Evolutionary conservation across 1,140 invertebrate species (phyloP), one percentile per base, ranked within the genome.

Genomic region (Megalopta genalis): DNA sequence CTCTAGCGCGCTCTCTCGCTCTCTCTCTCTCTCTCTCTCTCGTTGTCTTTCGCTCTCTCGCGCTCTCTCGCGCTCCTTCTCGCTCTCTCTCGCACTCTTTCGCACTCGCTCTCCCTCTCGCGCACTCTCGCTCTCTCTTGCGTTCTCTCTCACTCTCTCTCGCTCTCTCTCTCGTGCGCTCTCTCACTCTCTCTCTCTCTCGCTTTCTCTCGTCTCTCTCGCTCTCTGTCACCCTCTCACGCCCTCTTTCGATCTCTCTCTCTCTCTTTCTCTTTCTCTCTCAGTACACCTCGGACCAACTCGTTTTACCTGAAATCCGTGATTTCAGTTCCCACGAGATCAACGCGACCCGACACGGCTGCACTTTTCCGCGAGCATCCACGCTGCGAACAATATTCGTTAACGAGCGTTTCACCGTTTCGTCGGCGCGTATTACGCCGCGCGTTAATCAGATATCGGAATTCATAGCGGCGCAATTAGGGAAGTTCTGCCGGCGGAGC

Each of bases 341-440:
- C 23, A 16, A 63, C 60, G 27, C 2, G 9, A 32, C 25, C 16
- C 62, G 27, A 64, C 16, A 8, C 18, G 32, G 18, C 7, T 12
- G 18, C 37, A 65, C 21, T 65, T 65, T 46, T 65, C 37, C 62
- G 27, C 60, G 62, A 32, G 2, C 16, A 32, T 8, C 14, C 32
- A 18, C 37, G 21, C n/a, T n/a, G 8, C 52, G 37, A 64, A 75
- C 69, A 57, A 64, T 72, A 68, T 74, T 77, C 54, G 54, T 57
- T 75, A 85, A 74, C 67, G 75, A 77, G 66, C 42, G 27, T 62
- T 77, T 77, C 66, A 62, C 14, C 42, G 65, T 69, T 76, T 68
- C 39, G n/a, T 14, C 42, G 42, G 18, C 25, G 39, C 18, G 32
- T 60, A 23, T 76, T 57, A 67, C 54, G 25, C 21, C 12, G 21